phyloP scores from a whole-genome alignment of 2,113 vertebrate genomes.

The Eulemur macaco region DNA sequence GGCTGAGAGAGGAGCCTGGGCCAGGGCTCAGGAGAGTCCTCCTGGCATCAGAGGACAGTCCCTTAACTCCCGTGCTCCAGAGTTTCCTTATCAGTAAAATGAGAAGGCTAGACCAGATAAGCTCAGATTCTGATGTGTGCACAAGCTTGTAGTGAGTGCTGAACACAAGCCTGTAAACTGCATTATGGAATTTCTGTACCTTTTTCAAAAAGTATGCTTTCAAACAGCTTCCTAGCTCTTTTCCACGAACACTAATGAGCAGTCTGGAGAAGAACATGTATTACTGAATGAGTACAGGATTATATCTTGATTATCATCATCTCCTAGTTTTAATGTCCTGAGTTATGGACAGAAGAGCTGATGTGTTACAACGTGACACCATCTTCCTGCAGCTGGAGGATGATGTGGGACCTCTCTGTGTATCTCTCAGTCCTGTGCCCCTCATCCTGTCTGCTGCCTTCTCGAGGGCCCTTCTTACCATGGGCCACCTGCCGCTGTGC shows the following conservation, averaged over 20 bases:
- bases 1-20: background rate
- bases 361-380: background rate
- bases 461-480: background rate
- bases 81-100: background rate
- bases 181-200: background rate
- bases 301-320: background rate
- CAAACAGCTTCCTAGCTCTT: background rate
- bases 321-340: background rate
- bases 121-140: background rate
- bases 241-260: too few species aligned
- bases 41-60: background rate
- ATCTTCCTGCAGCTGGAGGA: background rate
- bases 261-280: background rate
- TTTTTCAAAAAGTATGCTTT: background rate
- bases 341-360: background rate
- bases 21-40: background rate
- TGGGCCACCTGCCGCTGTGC: background rate
- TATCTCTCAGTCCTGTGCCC: background rate
- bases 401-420: background rate
- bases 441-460: background rate
- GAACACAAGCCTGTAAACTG: background rate
- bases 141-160: background rate
- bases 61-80: rapidly evolving
- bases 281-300: background rate
- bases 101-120: background rate